phyloP scores from a whole-genome alignment of 2,888 invertebrate species.

The Cheilosia pagana region DNA sequence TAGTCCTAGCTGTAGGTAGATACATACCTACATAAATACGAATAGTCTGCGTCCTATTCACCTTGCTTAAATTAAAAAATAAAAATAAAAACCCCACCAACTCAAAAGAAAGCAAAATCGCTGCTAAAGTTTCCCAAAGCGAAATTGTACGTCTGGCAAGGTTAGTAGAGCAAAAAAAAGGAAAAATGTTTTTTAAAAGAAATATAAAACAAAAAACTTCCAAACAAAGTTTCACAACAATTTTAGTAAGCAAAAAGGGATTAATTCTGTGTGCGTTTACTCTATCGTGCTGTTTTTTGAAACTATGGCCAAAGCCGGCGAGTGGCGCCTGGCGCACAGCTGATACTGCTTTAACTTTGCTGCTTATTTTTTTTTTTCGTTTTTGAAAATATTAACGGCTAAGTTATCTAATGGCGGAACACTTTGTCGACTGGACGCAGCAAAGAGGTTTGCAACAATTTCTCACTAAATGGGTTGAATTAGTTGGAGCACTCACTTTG shows the following conservation, averaged over 20 bases:
- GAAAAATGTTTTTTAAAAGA: conserved; percentile 42
- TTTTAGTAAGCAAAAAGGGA: conserved; percentile 68
- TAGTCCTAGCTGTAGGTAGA: background rate
- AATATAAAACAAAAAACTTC: conserved; percentile 34
- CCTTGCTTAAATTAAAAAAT: conserved; percentile 37
- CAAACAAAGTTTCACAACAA: conserved; percentile 64
- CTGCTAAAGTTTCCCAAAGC: conserved; percentile 48
- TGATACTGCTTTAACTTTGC: conserved; percentile 49
- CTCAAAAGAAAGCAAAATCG: conserved; percentile 19
- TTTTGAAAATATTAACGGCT: conserved; percentile 53
- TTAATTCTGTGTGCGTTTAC: conserved; percentile 59
- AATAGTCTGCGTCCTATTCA: conserved; percentile 33
- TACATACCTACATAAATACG: background rate
- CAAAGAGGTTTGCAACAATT: conserved; percentile 45
- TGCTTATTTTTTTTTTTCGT: background rate
- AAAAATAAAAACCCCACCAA: background rate
- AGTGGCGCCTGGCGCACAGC: conserved; percentile 1
- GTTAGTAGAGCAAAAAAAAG: conserved; percentile 19
- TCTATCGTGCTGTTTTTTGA: conserved; percentile 21
- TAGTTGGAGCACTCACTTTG: conserved; percentile 64
- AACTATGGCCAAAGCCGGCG: background rate
- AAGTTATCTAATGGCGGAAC: conserved; percentile 59
- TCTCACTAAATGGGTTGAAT: conserved; percentile 57
- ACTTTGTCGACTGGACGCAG: conserved; percentile 36
- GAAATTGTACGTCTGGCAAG: conserved; percentile 44